phyloP scores from a whole-genome alignment of 1,140 invertebrate species.

The Drosophila bocqueti region DNA sequence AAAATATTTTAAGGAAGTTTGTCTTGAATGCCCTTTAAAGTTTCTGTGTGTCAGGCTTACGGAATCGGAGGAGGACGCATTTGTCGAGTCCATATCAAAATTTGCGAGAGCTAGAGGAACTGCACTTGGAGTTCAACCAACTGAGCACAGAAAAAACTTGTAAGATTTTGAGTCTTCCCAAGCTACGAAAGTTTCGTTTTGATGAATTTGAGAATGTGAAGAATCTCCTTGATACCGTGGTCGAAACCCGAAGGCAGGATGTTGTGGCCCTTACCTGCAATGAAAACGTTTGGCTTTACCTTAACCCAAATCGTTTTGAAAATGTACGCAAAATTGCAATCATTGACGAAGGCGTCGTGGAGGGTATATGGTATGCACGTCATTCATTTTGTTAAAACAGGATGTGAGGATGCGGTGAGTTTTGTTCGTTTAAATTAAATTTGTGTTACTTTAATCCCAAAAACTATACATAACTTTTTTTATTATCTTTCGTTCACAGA shows the following conservation, averaged over 20 bases:
- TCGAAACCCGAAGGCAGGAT: constrained; percentile 7
- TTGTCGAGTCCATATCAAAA: constrained; percentile 4
- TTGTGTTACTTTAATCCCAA: neutral
- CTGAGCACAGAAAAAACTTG: constrained; percentile 5
- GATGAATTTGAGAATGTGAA: constrained; percentile 13
- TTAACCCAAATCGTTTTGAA: neutral
- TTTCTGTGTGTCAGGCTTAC: constrained; percentile 8
- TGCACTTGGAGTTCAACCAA: constrained; percentile 18
- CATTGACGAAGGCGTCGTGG: constrained; percentile 20
- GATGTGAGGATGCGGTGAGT: constrained; percentile 10
- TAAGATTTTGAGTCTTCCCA: constrained; percentile 24
- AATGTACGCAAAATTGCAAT: constrained; percentile 15
- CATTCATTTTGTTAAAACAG: neutral
- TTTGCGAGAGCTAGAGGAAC: constrained; percentile 24
- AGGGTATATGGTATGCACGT: neutral
- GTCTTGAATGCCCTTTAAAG: neutral
- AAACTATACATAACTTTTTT: neutral
- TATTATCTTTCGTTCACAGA: constrained; percentile 1
- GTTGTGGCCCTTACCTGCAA: constrained; percentile 17
- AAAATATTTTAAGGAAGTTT: constrained; percentile 18
- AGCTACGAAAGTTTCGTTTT: constrained; percentile 20
- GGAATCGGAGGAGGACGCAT: constrained; percentile 11
- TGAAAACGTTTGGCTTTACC: constrained; percentile 25
- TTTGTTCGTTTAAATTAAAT: no score
- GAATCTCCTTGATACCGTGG: neutral